Conservation (phyloP, 2,797 vertebrate species). For the Ctenopoma multispine region DNA sequence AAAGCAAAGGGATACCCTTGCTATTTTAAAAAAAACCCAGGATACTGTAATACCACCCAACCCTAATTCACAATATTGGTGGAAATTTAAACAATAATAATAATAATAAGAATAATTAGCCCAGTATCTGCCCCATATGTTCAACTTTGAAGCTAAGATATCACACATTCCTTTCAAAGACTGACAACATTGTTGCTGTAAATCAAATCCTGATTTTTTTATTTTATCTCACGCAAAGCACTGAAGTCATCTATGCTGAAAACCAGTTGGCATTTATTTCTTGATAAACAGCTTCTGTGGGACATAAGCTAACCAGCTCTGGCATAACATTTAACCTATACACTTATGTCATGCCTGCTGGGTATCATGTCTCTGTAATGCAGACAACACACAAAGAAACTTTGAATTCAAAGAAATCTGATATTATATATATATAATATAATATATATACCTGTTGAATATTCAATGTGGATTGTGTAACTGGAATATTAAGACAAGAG, state of each 20-base stretch:
- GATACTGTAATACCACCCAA: too few species aligned
- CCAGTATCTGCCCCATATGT: neutral
- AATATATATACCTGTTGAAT: slow-evolving; percentile 34
- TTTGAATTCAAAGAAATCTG: slow-evolving; percentile 28
- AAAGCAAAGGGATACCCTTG: too few species aligned
- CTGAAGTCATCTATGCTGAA: slow-evolving; percentile 14
- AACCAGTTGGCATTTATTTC: slow-evolving; percentile 41
- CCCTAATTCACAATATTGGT: too few species aligned
- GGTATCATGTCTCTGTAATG: slow-evolving; percentile 29
- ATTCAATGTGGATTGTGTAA: neutral
- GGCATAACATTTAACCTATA: neutral
- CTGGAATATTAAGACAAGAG: too few species aligned
- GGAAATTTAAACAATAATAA: too few species aligned
- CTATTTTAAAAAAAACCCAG: too few species aligned
- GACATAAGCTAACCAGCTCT: slow-evolving; percentile 1
- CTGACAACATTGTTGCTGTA: neutral
- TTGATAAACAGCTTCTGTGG: slow-evolving; percentile 35
- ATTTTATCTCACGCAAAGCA: too few species aligned
- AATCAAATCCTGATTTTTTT: too few species aligned
- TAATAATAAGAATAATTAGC: too few species aligned
- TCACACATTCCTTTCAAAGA: neutral
- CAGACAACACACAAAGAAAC: neutral
- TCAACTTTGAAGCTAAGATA: neutral
- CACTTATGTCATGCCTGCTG: slow-evolving; percentile 9
- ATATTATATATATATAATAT: too few species aligned